Conservation (phyloP, 1,140 invertebrate genomes). For the Neelides sp. region DNA sequence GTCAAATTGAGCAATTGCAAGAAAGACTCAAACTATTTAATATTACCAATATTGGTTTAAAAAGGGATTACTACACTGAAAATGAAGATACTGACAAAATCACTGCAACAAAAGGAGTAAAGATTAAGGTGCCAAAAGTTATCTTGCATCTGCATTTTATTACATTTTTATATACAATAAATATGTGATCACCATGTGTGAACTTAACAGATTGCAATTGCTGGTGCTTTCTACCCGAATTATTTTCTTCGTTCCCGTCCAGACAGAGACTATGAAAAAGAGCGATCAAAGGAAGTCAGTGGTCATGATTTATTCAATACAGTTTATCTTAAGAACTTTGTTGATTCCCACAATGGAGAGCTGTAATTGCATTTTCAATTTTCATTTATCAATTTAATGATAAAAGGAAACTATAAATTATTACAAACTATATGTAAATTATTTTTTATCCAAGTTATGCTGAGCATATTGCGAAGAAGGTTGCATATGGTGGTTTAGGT, state of each 20-base stretch:
- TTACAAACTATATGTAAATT: too few species aligned
- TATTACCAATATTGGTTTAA: not conserved
- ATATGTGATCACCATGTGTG: not conserved
- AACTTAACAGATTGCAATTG: slow-evolving; percentile 48
- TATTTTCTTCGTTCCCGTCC: slow-evolving; percentile 54
- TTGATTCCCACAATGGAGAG: slow-evolving; percentile 52
- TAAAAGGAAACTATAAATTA: too few species aligned
- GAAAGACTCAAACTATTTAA: slow-evolving; percentile 12
- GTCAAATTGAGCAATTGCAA: slow-evolving; percentile 12
- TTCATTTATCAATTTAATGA: too few species aligned
- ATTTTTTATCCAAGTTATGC: slow-evolving; percentile 19
- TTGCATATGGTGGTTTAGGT: slow-evolving; percentile 13
- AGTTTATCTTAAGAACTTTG: slow-evolving; percentile 58
- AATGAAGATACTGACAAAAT: slow-evolving; percentile 2
- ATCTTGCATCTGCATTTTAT: slow-evolving; percentile 1
- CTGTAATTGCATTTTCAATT: slow-evolving; percentile 43
- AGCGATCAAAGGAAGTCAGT: slow-evolving; percentile 47
- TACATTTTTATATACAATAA: not conserved
- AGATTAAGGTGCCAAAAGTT: slow-evolving; percentile 18
- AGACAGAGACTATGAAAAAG: slow-evolving; percentile 44
- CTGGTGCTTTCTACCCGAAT: slow-evolving; percentile 82
- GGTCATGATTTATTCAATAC: slow-evolving; percentile 64
- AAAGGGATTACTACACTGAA: not conserved
- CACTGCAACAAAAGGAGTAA: slow-evolving; percentile 11
- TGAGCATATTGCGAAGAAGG: slow-evolving; percentile 14